Percentiles rank a stretch among this genome's conserved stretches.
Conservation (phyloP, 2,113 vertebrate genomes). For the Halichoerus grypus region DNA sequence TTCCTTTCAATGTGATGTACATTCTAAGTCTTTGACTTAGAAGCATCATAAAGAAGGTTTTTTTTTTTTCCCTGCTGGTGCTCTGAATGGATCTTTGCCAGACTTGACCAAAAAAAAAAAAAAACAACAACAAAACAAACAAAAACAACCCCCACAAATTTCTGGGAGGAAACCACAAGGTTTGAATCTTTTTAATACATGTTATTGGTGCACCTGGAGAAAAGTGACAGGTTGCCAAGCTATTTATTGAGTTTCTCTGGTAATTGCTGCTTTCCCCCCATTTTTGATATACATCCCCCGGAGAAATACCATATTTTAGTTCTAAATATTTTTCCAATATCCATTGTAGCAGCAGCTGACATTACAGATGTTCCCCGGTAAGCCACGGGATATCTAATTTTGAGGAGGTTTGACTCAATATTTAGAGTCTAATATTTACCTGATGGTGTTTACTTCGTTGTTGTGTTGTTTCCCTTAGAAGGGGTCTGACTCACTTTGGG, state of each 20-base stretch:
- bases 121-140: neutral
- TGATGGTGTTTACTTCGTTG: neutral
- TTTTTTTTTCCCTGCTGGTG: neutral
- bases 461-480: neutral
- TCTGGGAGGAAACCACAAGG: slow-evolving; percentile 63
- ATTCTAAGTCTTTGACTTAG: neutral
- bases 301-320: slow-evolving; percentile 79
- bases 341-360: slow-evolving; percentile 62
- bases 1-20: neutral
- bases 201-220: slow-evolving; percentile 65
- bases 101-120: neutral
- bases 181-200: slow-evolving; percentile 56
- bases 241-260: slow-evolving; percentile 75
- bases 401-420: slow-evolving; percentile 18
- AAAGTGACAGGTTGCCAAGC: slow-evolving; percentile 58
- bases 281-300: slow-evolving; percentile 70
- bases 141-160: neutral
- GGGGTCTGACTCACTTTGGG: slow-evolving; percentile 63
- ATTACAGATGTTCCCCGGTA: slow-evolving; percentile 60
- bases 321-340: slow-evolving; percentile 75
- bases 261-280: slow-evolving; percentile 64
- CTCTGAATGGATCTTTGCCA: slow-evolving; percentile 25
- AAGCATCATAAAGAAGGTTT: neutral
- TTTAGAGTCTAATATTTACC: slow-evolving; percentile 55
- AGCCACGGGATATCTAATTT: slow-evolving; percentile 56